Evolutionary conservation across 2,888 invertebrate genomes (phyloP).

Genomic region (Clanis bilineata): DNA sequence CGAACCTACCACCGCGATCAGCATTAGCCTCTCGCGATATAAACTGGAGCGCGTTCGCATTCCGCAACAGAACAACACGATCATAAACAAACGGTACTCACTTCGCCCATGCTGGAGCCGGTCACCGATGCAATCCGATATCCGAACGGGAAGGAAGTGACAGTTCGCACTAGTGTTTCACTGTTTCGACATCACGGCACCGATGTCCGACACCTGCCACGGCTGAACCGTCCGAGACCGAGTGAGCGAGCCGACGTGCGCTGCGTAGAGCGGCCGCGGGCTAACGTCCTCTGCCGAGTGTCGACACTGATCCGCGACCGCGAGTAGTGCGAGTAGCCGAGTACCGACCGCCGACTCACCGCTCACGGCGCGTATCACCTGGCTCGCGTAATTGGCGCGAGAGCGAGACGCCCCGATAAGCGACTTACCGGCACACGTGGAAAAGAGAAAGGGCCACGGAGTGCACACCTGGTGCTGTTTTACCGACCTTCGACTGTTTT

Average conservation of each 20-base stretch:
- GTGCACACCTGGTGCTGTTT: constrained; percentile 63
- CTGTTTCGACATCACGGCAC: constrained; percentile 68
- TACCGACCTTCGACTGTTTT: constrained; percentile 52
- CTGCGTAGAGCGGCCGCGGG: constrained; percentile 62
- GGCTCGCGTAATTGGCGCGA: constrained; percentile 55
- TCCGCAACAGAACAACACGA: constrained; percentile 9
- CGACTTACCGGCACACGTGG: constrained; percentile 45
- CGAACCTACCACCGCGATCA: constrained; percentile 63
- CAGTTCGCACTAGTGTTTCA: constrained; percentile 55
- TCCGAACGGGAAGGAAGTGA: constrained; percentile 45
- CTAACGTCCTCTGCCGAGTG: constrained; percentile 59
- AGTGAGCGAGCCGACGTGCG: constrained; percentile 46
- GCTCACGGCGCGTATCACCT: constrained; percentile 47
- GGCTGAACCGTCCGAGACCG: constrained; percentile 39
- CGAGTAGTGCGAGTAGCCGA: too few species aligned
- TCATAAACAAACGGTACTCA: constrained; percentile 54
- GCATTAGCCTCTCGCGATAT: constrained; percentile 50
- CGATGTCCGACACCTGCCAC: constrained; percentile 50
- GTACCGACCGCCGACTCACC: constrained; percentile 26
- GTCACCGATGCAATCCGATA: constrained; percentile 42
- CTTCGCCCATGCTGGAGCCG: constrained; percentile 70
- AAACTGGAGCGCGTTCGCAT: constrained; percentile 49
- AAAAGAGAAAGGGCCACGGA: constrained; percentile 60
- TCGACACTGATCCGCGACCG: constrained; percentile 31
- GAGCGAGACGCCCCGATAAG: constrained; percentile 51